Percentiles rank a stretch among this genome's conserved stretches.
Conservation (phyloP, 2,113 vertebrate genomes). For the Xyliphius kryptos region DNA sequence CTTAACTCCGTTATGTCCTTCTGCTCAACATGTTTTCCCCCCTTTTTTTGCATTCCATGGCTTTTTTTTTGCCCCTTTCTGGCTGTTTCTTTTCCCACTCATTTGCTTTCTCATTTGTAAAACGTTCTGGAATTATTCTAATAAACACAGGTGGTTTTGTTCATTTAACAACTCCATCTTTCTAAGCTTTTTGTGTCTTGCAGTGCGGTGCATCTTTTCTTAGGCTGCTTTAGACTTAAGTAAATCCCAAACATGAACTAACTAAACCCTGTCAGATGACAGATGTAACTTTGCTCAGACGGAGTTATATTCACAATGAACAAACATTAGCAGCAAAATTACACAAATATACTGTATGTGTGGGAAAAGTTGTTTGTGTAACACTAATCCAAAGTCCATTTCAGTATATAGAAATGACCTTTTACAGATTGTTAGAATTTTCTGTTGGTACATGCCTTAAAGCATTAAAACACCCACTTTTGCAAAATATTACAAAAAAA, state of each 20-base stretch:
- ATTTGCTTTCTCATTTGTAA: conserved; percentile 25
- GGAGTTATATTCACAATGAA: too few species aligned
- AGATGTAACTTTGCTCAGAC: background rate
- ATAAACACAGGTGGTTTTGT: conserved; percentile 13
- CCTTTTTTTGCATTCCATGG: conserved; percentile 4
- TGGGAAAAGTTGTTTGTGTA: too few species aligned
- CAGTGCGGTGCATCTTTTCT: background rate
- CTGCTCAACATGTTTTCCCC: background rate
- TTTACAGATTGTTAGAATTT: too few species aligned
- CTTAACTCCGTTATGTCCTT: background rate
- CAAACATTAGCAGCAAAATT: too few species aligned
- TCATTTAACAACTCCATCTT: conserved; percentile 11
- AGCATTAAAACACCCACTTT: too few species aligned
- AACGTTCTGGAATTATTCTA: conserved; percentile 26
- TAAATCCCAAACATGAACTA: background rate
- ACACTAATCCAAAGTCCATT: too few species aligned
- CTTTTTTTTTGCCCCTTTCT: background rate
- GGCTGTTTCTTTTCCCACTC: conserved; percentile 11
- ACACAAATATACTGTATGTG: too few species aligned
- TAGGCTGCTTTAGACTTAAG: background rate
- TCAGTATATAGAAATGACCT: too few species aligned
- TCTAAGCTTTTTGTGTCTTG: background rate
- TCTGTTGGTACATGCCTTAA: too few species aligned
- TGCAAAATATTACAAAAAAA: too few species aligned
- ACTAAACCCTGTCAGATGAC: background rate